Conservation (phyloP, 2,113 vertebrate genomes). For the Leuciscus idus region DNA sequence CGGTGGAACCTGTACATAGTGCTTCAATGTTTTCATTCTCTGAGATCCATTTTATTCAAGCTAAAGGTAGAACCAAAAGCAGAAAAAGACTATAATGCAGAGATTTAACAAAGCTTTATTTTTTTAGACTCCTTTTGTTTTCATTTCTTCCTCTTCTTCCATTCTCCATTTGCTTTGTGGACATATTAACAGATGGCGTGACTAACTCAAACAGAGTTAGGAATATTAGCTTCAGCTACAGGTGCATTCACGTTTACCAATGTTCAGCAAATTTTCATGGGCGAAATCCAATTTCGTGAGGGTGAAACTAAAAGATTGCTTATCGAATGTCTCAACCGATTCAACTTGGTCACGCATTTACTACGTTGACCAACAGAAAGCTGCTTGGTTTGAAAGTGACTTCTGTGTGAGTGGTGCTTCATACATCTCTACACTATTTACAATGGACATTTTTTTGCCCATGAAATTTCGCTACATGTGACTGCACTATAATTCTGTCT, state of each 20-base stretch:
- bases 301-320: neutral
- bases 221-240: slow-evolving; percentile 49
- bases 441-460: neutral
- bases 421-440: neutral
- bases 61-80: slow-evolving; percentile 75
- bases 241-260: neutral
- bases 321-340: neutral
- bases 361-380: neutral
- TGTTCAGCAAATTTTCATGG: neutral
- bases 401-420: neutral
- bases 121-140: slow-evolving; percentile 75
- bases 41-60: slow-evolving; percentile 64
- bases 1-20: slow-evolving; percentile 75
- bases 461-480: neutral
- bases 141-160: slow-evolving; percentile 59
- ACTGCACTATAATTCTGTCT: slow-evolving; percentile 24
- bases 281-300: neutral
- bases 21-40: slow-evolving; percentile 73
- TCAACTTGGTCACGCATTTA: neutral
- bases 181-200: slow-evolving; percentile 60
- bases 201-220: slow-evolving; percentile 65
- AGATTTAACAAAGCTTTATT: slow-evolving; percentile 83
- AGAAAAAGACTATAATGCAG: slow-evolving; percentile 70
- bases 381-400: neutral
- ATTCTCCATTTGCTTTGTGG: slow-evolving; percentile 60